Conservation (phyloP, 2,888 invertebrate species). For the Augiades crinisus region DNA sequence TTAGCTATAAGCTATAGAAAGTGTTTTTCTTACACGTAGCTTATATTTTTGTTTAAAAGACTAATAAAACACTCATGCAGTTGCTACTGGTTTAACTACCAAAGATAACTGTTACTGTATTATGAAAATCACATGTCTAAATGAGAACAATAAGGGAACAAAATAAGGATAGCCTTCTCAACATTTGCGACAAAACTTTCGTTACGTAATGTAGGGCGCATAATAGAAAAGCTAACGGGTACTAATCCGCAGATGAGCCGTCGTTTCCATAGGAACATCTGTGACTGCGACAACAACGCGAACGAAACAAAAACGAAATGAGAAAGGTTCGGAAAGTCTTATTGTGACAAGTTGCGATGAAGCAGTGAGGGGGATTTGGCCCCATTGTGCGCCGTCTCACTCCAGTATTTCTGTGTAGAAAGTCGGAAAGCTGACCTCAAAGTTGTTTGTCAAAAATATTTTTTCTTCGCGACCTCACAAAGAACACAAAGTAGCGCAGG, state of each 20-base stretch:
- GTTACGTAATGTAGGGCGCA: constrained; percentile 58
- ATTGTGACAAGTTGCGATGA: constrained; percentile 69
- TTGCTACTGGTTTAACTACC: neutral
- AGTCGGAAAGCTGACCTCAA: constrained; percentile 28
- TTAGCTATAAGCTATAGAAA: too few species aligned
- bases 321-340: constrained; percentile 73
- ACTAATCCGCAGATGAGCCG: constrained; percentile 77
- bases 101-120: constrained; percentile 5
- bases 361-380: constrained; percentile 43
- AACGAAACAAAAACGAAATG: constrained; percentile 76
- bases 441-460: constrained; percentile 26
- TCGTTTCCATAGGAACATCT: constrained; percentile 66
- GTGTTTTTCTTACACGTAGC: too few species aligned
- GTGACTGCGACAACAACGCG: constrained; percentile 58
- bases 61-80: neutral
- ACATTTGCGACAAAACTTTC: constrained; percentile 44
- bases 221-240: constrained; percentile 69
- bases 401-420: constrained; percentile 30
- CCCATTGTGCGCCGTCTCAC: constrained; percentile 32
- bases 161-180: constrained; percentile 32
- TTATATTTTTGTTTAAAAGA: too few species aligned
- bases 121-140: constrained; percentile 1
- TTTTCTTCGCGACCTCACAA: constrained; percentile 20
- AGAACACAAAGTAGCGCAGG: constrained; percentile 25
- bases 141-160: neutral